Evolutionary conservation across 2,797 vertebrate species (phyloP), one percentile per base, ranked within the genome.

Genomic region (Platalea minor): DNA sequence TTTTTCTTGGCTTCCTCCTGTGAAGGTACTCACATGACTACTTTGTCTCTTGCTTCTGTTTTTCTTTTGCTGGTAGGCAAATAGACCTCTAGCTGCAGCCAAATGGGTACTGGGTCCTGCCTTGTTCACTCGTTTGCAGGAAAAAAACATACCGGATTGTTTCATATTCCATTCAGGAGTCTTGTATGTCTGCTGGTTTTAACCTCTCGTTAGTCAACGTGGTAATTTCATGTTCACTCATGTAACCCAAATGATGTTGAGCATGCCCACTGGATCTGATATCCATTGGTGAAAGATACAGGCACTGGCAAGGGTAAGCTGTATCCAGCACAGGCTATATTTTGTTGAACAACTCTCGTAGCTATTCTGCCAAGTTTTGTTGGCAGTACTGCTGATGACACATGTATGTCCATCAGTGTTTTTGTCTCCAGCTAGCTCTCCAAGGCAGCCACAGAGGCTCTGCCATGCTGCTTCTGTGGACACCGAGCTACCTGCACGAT

Each of bases 191-290:
- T 81, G 16, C 61, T 82, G 41, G 8, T 56, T 84, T 46, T 68
- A 87, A 28, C 31, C 12, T 68, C 39, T 81, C 1, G 0, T 45
- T 57, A 57, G 45, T 53, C 43, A 61, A 2, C 2, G 2, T 73
- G n/a, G 17, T 76, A 61, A 17, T 46, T 73, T 24, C 0, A 0
- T n/a, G 17, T 51, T 64, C 3, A 0, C 17, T 50, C 12, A 5
- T 28, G 24, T 46, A 70, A 43, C 51, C 35, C 35, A 61, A 10
- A 25, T 31, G 19, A 18, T 78, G 26, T 35, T 1, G 3, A 87
- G 37, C 35, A 23, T 57, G 46, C 20, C 59, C 61, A 67, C 25
- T 28, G 48, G 51, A 25, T 69, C 26, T 24, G 19, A 20, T 4
- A 54, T 28, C 28, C 20, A 4, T 28, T 64, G 37, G 13, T 56